phyloP scores from a whole-genome alignment of 2,113 vertebrate species.

The Grantiella picta region DNA sequence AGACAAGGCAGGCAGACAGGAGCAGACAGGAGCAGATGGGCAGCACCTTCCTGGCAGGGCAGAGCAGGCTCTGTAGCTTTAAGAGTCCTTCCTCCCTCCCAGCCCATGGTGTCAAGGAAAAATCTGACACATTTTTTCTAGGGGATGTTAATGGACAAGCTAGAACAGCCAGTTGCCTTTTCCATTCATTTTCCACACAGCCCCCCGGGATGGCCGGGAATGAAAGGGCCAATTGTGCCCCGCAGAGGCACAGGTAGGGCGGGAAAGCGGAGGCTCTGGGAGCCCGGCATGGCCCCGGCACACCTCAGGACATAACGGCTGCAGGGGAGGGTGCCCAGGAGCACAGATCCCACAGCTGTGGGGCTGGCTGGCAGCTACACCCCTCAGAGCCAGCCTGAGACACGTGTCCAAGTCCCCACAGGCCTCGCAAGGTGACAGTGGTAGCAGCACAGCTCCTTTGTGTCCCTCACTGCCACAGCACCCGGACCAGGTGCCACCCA shows the following conservation, averaged over 20 bases:
- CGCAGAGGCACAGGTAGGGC: constrained; percentile 12
- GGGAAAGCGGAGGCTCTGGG: background rate
- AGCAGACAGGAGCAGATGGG: background rate
- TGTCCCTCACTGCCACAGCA: fast-evolving
- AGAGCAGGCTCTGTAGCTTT: background rate
- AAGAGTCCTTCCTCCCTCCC: constrained; percentile 46
- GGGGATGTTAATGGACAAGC: background rate
- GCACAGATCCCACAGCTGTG: background rate
- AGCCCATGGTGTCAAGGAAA: constrained; percentile 27
- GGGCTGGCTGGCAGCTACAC: background rate
- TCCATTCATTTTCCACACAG: constrained; percentile 57
- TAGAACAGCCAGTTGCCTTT: constrained; percentile 61
- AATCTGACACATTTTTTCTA: constrained; percentile 60
- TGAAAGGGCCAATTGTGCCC: constrained; percentile 49
- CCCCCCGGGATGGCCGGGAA: background rate
- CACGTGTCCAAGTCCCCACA: fast-evolving
- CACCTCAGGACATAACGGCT: background rate
- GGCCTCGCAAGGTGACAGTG: fast-evolving
- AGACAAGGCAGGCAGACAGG: background rate
- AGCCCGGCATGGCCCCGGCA: background rate
- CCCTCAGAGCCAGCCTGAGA: background rate
- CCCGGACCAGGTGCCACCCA: background rate
- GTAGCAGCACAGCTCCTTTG: fast-evolving
- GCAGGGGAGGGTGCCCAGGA: background rate
- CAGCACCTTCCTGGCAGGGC: background rate